Evolutionary conservation across 2,888 invertebrate genomes (phyloP).

Genomic region (Arge pagana): DNA sequence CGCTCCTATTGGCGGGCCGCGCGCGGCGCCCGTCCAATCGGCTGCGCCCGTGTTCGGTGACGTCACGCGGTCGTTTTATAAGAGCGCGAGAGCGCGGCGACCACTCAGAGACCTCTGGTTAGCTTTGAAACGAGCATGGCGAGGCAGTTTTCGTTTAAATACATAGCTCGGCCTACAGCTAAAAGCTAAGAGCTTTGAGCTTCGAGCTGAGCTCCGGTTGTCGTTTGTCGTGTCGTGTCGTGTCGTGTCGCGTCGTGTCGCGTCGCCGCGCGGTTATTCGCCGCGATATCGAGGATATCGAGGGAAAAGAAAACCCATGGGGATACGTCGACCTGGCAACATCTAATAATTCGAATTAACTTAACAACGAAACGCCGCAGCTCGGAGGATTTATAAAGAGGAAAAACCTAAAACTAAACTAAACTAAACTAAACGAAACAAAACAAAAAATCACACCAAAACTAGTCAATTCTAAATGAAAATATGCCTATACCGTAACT

Average conservation of each 20-base stretch:
- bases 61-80: slow-evolving; percentile 46
- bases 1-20: slow-evolving; percentile 55
- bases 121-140: slow-evolving; percentile 43
- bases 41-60: slow-evolving; percentile 37
- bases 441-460: slow-evolving; percentile 27
- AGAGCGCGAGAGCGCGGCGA: slow-evolving; percentile 39
- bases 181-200: too few relatives aligned
- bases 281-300: slow-evolving; percentile 22
- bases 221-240: too few relatives aligned
- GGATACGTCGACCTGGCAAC: too few relatives aligned
- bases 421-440: slow-evolving; percentile 17
- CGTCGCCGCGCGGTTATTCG: too few relatives aligned
- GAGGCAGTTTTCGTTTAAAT: slow-evolving; percentile 35
- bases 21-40: slow-evolving; percentile 39
- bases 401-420: slow-evolving; percentile 7
- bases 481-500: slow-evolving; percentile 11
- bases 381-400: too few relatives aligned
- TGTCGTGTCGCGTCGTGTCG: too few relatives aligned
- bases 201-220: too few relatives aligned
- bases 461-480: slow-evolving; percentile 43
- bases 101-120: slow-evolving; percentile 48
- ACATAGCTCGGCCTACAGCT: slow-evolving; percentile 33
- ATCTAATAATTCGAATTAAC: too few relatives aligned
- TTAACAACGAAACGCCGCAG: too few relatives aligned
- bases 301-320: too few relatives aligned